These are phyloP conservation scores for Phengaris arion DNA, from an alignment of 2,888 invertebrate species.

Conservation along the genomic window DNA sequence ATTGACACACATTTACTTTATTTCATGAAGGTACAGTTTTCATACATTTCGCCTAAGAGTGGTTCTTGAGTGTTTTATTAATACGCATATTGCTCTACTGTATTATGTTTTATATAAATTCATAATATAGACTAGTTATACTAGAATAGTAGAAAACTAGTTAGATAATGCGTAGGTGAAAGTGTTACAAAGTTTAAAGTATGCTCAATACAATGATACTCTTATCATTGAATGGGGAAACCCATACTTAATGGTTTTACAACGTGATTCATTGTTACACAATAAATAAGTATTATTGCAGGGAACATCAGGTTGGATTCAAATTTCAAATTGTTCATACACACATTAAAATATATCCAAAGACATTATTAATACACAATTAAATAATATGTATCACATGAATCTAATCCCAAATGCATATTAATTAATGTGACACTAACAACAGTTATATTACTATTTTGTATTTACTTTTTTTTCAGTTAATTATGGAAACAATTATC, in stretches of 20 bases:
- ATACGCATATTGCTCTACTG: not conserved
- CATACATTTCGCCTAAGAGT: not conserved
- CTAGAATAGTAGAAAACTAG: not conserved
- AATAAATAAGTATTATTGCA: not conserved
- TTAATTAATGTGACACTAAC: too few relatives aligned
- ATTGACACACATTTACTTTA: slow-evolving; percentile 1
- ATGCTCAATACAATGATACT: not conserved
- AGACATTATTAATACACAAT: too few relatives aligned
- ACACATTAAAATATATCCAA: too few relatives aligned
- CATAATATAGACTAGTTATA: not conserved
- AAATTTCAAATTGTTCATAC: too few relatives aligned
- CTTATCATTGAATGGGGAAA: not conserved
- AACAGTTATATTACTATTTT: not conserved
- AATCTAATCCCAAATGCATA: too few relatives aligned
- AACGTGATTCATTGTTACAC: slow-evolving; percentile 4
- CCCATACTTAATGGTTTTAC: not conserved
- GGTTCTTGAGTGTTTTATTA: not conserved
- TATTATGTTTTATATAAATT: not conserved
- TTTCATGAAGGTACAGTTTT: not conserved
- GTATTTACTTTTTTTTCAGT: slow-evolving; percentile 55
- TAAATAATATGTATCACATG: too few relatives aligned
- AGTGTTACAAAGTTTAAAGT: not conserved
- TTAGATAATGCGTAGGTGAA: not conserved
- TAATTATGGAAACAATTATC: slow-evolving; percentile 49
- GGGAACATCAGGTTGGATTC: not conserved